These are phyloP conservation scores for Heliornis fulica DNA, from an alignment of 2,113 vertebrate species.

Conservation along the genomic window DNA sequence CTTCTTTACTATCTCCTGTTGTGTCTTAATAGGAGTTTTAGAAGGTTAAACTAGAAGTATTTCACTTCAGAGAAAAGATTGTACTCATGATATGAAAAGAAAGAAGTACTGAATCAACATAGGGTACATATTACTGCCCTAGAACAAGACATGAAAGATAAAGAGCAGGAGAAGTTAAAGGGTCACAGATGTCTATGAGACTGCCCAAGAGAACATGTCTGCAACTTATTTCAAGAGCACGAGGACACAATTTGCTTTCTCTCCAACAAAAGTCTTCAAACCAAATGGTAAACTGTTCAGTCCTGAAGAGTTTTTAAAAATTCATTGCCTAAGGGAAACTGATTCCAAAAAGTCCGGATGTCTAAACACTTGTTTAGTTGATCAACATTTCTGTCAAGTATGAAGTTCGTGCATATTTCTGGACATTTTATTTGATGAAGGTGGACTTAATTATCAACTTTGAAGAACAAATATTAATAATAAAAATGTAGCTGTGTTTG, in stretches of 20 bases:
- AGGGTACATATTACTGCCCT: not conserved
- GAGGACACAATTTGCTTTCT: not conserved
- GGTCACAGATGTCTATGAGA: not conserved
- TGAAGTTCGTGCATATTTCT: not conserved
- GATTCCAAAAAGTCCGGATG: not conserved
- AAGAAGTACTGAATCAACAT: not conserved
- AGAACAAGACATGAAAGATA: conserved; percentile 16
- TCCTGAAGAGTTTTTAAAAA: not conserved
- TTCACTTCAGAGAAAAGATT: not conserved
- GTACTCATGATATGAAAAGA: not conserved
- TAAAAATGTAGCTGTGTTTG: not conserved
- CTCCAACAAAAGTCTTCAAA: not conserved
- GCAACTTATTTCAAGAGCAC: not conserved
- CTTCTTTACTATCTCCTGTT: not conserved
- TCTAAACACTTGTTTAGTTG: not conserved
- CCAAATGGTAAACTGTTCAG: not conserved
- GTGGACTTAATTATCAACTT: not conserved
- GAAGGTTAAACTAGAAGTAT: conserved; percentile 2
- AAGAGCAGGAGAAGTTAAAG: not conserved
- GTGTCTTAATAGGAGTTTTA: not conserved
- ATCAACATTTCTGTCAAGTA: not conserved
- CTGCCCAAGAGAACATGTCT: not conserved
- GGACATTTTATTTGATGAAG: not conserved
- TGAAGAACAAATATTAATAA: not conserved
- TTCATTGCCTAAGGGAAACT: not conserved